These are phyloP conservation scores for Dichetophora obliterata DNA, from an alignment of 2,888 invertebrate genomes.

Conservation along the genomic window DNA sequence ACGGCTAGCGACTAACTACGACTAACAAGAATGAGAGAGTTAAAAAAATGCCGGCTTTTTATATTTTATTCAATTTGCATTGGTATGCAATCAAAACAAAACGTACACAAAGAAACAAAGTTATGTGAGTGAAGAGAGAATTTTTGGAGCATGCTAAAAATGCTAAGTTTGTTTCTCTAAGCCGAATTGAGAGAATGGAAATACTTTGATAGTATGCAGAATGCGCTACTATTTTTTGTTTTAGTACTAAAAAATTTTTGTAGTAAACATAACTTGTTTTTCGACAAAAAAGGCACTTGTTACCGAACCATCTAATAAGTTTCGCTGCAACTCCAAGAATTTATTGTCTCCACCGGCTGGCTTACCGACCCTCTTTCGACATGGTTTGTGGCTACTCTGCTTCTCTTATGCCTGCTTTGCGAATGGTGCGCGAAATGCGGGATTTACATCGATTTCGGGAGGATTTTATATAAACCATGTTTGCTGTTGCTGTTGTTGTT, in stretches of 20 bases:
- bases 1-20: background rate
- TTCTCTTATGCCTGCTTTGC: slow-evolving; percentile 46
- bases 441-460: slow-evolving; percentile 64
- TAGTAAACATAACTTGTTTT: slow-evolving; percentile 54
- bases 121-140: slow-evolving; percentile 39
- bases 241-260: background rate
- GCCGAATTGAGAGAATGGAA: background rate
- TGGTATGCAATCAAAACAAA: slow-evolving; percentile 65
- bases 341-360: background rate
- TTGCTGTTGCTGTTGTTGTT: slow-evolving; percentile 17
- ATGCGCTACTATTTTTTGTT: background rate
- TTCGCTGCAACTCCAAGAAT: background rate
- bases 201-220: background rate
- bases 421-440: slow-evolving; percentile 52
- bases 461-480: slow-evolving; percentile 54
- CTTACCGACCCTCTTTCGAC: slow-evolving; percentile 36
- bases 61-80: slow-evolving; percentile 44
- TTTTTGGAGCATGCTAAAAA: background rate
- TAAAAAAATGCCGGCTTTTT: background rate
- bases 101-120: slow-evolving; percentile 52
- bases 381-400: background rate
- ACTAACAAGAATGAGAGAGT: background rate
- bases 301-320: background rate
- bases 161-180: background rate
- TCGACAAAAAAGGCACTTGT: slow-evolving; percentile 58